Evolutionary conservation across 64 coral and sea anemone genomes (phyloP), one percentile per base, ranked within the genome.

Genomic region (Porites lutea): DNA sequence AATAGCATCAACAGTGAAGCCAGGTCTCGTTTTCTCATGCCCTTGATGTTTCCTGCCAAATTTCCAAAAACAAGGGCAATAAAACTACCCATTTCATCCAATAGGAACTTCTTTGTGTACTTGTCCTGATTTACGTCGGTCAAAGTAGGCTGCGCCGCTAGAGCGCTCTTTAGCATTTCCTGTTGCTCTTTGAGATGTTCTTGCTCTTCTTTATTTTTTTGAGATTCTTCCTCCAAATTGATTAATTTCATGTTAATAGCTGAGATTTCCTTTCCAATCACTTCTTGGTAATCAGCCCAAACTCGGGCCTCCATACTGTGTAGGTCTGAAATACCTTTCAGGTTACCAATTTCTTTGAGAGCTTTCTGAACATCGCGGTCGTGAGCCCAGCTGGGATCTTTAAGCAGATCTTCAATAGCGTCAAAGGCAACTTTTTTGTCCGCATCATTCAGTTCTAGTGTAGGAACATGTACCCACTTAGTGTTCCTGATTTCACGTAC

Each of bases 381-480:
- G 21, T 37, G 50, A 69, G 86, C 37, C 16, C 94, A 18, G 14
- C 76, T 89, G 21, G 95, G 86, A 83, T 97, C 92, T 61, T 83
- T 82, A 5, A 97, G 78, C 43, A 97, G 74, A 94, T 91, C 63
- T 19, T 90, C 63, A 55, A 94, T 88, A 23, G 88, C 50, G 6
- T 50, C n/a, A 51, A 97, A 94, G 15, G 95, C 92, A 55, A 91
- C 61, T 10, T 90, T 83, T 51, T 67, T 94, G 44, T 97, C 72
- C 8, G 22, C 75, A 20, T 54, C 75, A 55, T 49, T 90, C 18
- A 97, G 73, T 67, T 97, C 92, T 48, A 88, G 75, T 13, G 68
- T 51, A 0, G 92, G 64, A 53, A 77, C 92, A 49, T 97, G 95
- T 82, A 63, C 95, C 95, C 95, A 97, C 57, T 94, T 94, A 14